Evolutionary conservation across 2,113 vertebrate genomes (phyloP), one percentile per base, ranked within the genome.

Genomic region (Nibea coibor): DNA sequence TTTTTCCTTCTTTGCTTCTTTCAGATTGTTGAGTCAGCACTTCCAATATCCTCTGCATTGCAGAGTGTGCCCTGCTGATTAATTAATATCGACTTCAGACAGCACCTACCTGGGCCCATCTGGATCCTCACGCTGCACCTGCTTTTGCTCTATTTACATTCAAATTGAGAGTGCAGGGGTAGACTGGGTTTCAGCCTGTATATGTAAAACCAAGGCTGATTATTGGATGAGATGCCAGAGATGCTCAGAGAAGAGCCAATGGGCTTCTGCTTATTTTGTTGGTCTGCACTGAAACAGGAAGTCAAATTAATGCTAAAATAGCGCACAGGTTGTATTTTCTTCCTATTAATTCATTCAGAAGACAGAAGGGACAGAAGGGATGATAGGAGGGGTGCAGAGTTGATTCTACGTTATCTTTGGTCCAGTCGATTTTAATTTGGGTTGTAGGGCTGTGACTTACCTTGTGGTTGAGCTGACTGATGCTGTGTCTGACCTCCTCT

Each of bases 391-490:
- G 39, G 56, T 9, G n/a, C 6, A 8, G 0, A 70, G 31, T 10
- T 43, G 28, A 50, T 57, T 12, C 35, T 65, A 61, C 19, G 70
- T 80, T 22, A 39, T 39, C 10, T 68, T 62, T 42, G 3, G 39
- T 59, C 2, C 10, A 6, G 31, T 81, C 28, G 54, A 28, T 66
- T 56, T 69, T 59, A 69, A 69, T 79, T 48, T 28, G 7, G 20
- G 19, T 50, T 14, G 47, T 50, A 47, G 47, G 15, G 19, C 7
- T 35, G 56, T 61, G 16, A 15, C 39, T 50, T 75, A 95, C 98
- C 97, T 98, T 97, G 54, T 95, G 93, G 94, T 96, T 97, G 81
- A 99, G 94, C 75, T 94, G 94, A 87, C 81, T 90, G 91, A 99
- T 95, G 84, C 93, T 97, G 58, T 96, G 95, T 79, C 94, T 96